Base-by-base conservation (phyloP, 2,113 vertebrate genomes). In the Phalacrocorax brasilianus region DNA sequence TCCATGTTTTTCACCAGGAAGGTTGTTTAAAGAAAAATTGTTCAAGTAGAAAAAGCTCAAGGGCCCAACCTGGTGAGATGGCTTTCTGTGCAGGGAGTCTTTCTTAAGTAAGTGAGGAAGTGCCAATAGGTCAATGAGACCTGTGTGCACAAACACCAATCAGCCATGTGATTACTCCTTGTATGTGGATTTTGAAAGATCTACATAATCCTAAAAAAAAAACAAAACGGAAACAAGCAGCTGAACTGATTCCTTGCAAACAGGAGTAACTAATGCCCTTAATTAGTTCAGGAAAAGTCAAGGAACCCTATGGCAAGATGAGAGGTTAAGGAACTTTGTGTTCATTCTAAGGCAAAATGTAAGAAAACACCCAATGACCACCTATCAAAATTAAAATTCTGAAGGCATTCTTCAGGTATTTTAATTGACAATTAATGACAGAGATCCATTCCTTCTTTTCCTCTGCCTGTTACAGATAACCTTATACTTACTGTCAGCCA, bases 71-170 rank as follows among this genome's bases (percentile, higher is more conserved):
- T 77, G 47, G 81, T 20, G 44, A 89, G 58, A 68, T 42, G 50
- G 18, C 33, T 94, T 96, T 94, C 82, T 80, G 40, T 77, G 92
- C 75, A 91, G 63, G 82, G 78, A 96, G 85, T 59, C 72, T 87
- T 92, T 93, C 77, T 89, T 73, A 80, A 0, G 10, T 73, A 80
- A 0, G 10, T 93, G 78, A 88, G 85, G 82, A 94, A 85, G 52
- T 96, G 79, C 88, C 85, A 88, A 28, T 79, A 84, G 90, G 95
- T 94, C 92, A 96, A 63, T 63, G 82, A 96, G 93, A 96, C 96
- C 95, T 92, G 16, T 61, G 72, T 71, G 67, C 42, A 49, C 4
- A 14, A 90, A 65, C 55, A 80, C 63, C 83, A 80, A 6, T 38
- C 88, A 76, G 28, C 88, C 32, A 1, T 91, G 88, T 90, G 68